Evolutionary conservation across 2,888 invertebrate genomes (phyloP).

Genomic region (Aphidius colemani): DNA sequence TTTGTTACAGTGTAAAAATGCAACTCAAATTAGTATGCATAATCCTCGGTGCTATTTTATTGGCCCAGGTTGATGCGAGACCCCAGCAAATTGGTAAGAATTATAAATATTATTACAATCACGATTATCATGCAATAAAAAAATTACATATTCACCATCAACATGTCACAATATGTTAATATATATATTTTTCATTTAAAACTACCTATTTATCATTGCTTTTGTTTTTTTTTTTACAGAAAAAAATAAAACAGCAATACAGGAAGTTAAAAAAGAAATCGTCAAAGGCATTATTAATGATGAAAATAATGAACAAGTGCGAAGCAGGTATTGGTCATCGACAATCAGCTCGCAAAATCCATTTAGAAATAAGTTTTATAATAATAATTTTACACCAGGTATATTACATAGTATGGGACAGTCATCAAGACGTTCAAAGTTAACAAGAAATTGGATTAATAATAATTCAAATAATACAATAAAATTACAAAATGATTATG

Average conservation of each 20-base stretch:
- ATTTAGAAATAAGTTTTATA: conserved; percentile 40
- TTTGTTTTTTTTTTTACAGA: conserved; percentile 8
- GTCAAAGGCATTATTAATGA: not conserved
- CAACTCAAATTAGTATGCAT: conserved; percentile 46
- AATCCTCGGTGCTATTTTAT: conserved; percentile 43
- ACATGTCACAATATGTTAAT: no score
- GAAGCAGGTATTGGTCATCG: conserved; percentile 53
- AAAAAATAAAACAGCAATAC: conserved; percentile 33
- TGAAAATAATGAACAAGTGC: conserved; percentile 30
- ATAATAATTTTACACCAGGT: conserved; percentile 31
- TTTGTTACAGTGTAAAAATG: conserved; percentile 55
- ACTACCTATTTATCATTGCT: not conserved
- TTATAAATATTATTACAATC: not conserved
- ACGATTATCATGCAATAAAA: not conserved
- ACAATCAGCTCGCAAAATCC: conserved; percentile 42
- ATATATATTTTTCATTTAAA: no score
- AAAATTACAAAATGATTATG: conserved; percentile 6
- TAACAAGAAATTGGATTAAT: conserved; percentile 9
- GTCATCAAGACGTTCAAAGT: conserved; percentile 15
- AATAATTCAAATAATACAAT: not conserved
- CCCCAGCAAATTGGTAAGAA: conserved; percentile 51
- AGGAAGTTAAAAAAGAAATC: conserved; percentile 38
- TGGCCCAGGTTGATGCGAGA: conserved; percentile 48
- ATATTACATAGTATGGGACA: conserved; percentile 26
- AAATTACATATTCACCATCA: not conserved